These are phyloP conservation scores for Sardinella longiceps DNA, from an alignment of 2,797 vertebrate species.

Conservation along the genomic window DNA sequence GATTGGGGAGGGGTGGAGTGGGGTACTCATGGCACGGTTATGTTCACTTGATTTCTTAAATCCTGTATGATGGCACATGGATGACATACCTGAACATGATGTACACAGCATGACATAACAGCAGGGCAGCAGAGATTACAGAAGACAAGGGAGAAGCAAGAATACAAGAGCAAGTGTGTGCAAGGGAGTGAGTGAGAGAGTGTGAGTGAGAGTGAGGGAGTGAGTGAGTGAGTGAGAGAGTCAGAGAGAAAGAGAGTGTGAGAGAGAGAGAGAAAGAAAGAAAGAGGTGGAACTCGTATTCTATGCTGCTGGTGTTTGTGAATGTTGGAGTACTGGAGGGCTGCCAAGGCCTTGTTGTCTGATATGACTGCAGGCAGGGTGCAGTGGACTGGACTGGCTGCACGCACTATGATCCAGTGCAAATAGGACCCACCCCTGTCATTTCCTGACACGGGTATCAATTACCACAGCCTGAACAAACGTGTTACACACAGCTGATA, in stretches of 20 bases:
- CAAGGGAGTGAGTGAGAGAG: not conserved
- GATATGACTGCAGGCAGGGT: conserved; percentile 19
- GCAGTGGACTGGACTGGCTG: conserved; percentile 33
- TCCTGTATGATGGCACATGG: conserved; percentile 48
- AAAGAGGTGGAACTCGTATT: not conserved
- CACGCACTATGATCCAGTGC: conserved; percentile 27
- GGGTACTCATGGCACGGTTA: conserved; percentile 25
- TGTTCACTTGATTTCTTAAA: conserved; percentile 29
- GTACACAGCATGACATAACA: conserved; percentile 23
- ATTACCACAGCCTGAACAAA: conserved; percentile 29
- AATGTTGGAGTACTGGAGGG: conserved; percentile 38
- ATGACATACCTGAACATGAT: conserved; percentile 49
- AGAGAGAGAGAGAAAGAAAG: not conserved
- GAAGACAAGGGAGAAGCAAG: not conserved
- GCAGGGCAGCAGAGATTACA: conserved; percentile 5
- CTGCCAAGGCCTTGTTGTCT: conserved; percentile 41
- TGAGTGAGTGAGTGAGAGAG: not conserved
- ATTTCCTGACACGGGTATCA: not conserved
- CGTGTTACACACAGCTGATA: not conserved
- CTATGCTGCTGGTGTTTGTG: conserved; percentile 27
- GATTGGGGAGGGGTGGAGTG: not conserved
- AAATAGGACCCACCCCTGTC: conserved; percentile 25
- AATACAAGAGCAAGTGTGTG: not conserved
- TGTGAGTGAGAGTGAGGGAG: not conserved
- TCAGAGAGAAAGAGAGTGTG: not conserved